Evolutionary conservation across 2,888 invertebrate species (phyloP).

Genomic region (Apamea anceps): DNA sequence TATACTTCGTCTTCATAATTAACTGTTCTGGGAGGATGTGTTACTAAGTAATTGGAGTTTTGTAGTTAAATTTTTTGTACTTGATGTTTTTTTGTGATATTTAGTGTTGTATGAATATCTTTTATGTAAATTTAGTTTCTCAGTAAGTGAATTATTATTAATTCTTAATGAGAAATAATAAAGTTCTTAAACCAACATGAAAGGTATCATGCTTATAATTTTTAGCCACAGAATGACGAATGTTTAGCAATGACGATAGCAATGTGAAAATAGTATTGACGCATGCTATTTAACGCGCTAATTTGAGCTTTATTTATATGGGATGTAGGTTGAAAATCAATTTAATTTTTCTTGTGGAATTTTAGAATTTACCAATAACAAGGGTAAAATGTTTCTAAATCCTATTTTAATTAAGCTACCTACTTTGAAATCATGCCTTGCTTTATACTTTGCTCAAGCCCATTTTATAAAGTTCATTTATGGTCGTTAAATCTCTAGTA

Average conservation of each 20-base stretch:
- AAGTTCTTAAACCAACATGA: background rate
- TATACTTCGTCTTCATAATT: too few species aligned
- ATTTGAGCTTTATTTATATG: background rate
- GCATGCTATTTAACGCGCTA: background rate
- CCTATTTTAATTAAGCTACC: background rate
- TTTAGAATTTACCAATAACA: slow-evolving; percentile 8
- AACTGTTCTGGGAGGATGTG: too few species aligned
- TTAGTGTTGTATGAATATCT: too few species aligned
- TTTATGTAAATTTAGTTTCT: too few species aligned
- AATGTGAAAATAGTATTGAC: slow-evolving; percentile 15
- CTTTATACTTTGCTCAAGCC: background rate
- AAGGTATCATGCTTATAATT: background rate
- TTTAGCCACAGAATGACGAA: slow-evolving; percentile 20
- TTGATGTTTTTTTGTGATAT: too few species aligned
- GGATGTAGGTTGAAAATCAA: background rate
- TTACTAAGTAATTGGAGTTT: too few species aligned
- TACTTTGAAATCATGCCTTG: background rate
- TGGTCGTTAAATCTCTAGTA: background rate
- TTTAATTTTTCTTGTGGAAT: background rate
- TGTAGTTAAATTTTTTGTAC: too few species aligned
- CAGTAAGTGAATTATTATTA: too few species aligned
- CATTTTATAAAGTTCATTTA: background rate
- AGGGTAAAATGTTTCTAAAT: too few species aligned
- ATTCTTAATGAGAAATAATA: too few species aligned
- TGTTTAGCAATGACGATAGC: slow-evolving; percentile 23